A percentile compares a stretch with the other conserved stretches of the same genome.
These are phyloP conservation scores for Neoarius graeffei DNA, from an alignment of 2,113 vertebrate genomes.

Conservation along the genomic window DNA sequence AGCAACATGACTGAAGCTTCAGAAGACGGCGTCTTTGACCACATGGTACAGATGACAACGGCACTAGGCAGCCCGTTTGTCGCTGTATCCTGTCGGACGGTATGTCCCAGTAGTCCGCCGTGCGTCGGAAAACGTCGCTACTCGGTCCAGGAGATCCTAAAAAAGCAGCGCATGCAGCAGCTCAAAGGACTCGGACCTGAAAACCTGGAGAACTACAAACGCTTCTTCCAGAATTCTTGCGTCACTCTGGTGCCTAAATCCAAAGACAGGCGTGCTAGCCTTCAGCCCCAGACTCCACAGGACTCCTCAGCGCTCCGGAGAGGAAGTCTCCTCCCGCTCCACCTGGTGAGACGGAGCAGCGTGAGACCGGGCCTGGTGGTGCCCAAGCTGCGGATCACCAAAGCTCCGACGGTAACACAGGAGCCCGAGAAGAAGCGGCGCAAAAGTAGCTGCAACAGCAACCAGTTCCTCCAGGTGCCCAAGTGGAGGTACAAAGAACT, in stretches of 20 bases:
- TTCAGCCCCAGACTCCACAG: constrained; percentile 63
- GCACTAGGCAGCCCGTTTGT: constrained; percentile 84
- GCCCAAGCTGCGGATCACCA: constrained; percentile 86
- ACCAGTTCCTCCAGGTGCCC: constrained; percentile 84
- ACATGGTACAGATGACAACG: constrained; percentile 92
- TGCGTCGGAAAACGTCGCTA: constrained; percentile 81
- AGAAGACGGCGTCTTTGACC: constrained; percentile 85
- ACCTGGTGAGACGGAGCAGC: constrained; percentile 82
- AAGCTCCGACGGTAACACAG: constrained; percentile 81
- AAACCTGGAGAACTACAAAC: constrained; percentile 65
- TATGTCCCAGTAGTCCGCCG: constrained; percentile 86
- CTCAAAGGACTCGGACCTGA: constrained; percentile 67
- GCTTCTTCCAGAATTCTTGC: constrained; percentile 76
- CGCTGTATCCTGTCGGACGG: constrained; percentile 80
- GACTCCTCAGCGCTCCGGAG: constrained; percentile 67
- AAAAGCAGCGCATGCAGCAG: constrained; percentile 69
- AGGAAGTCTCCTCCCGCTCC: constrained; percentile 82
- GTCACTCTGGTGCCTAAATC: constrained; percentile 69
- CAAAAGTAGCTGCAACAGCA: constrained; percentile 75
- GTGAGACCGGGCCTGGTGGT: constrained; percentile 84
- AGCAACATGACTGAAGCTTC: constrained; percentile 75
- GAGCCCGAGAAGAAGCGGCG: constrained; percentile 75
- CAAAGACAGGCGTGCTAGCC: constrained; percentile 75
- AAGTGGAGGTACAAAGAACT: constrained; percentile 96
- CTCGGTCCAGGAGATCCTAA: constrained; percentile 87